Conservation (phyloP, 1,140 invertebrate genomes). For the Myzus persicae region DNA sequence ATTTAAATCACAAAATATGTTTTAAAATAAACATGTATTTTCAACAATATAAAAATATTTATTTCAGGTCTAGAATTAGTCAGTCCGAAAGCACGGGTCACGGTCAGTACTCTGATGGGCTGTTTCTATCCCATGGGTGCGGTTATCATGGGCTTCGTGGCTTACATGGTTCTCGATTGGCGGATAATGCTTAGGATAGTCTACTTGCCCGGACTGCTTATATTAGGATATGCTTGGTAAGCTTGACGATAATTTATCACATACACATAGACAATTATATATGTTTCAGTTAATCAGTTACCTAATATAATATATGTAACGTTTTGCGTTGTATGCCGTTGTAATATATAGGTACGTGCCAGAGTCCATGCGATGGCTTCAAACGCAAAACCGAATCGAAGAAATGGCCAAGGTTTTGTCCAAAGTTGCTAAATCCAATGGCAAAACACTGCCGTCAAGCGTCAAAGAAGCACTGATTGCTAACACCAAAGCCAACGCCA, state of each 20-base stretch:
- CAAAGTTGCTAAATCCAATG: slow-evolving; percentile 69
- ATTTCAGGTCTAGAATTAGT: slow-evolving; percentile 80
- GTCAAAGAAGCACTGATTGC: slow-evolving; percentile 40
- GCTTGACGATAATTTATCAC: background rate
- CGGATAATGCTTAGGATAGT: slow-evolving; percentile 72
- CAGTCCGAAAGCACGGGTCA: slow-evolving; percentile 75
- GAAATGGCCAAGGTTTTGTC: slow-evolving; percentile 68
- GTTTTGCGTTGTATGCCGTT: background rate
- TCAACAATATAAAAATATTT: background rate
- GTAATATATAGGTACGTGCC: slow-evolving; percentile 67
- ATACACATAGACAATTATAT: background rate
- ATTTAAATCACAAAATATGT: background rate
- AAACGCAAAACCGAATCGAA: slow-evolving; percentile 67
- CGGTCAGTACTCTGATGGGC: slow-evolving; percentile 76
- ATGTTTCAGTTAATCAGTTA: too few relatives aligned
- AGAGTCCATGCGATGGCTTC: slow-evolving; percentile 72
- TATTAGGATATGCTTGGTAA: slow-evolving; percentile 62
- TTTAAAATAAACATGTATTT: background rate
- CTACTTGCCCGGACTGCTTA: slow-evolving; percentile 72
- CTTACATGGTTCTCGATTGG: slow-evolving; percentile 77
- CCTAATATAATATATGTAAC: background rate
- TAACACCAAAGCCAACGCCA: background rate
- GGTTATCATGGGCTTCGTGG: slow-evolving; percentile 72
- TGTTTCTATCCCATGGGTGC: slow-evolving; percentile 77
- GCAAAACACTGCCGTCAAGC: slow-evolving; percentile 65